These are phyloP conservation scores for Numida meleagris DNA, from an alignment of 2,113 vertebrate genomes.

Conservation along the genomic window DNA sequence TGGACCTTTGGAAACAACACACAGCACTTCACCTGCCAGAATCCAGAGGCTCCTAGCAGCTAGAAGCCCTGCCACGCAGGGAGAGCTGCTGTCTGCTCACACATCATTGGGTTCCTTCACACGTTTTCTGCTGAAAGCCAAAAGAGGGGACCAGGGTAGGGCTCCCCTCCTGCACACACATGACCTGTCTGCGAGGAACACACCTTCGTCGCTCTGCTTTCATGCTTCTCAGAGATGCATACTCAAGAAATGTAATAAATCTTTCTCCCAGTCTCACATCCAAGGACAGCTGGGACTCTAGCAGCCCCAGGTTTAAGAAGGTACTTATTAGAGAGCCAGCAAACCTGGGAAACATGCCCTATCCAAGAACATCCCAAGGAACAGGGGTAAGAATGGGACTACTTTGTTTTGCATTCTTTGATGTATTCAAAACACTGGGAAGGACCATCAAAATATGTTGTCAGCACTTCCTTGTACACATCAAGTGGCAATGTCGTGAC, in stretches of 20 bases:
- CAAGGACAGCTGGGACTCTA: not conserved
- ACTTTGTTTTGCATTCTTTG: not conserved
- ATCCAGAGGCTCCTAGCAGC: too few species aligned
- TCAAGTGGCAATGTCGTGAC: fast-evolving
- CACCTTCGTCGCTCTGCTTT: too few species aligned
- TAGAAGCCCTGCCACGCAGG: not conserved
- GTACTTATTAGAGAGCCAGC: not conserved
- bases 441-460: not conserved
- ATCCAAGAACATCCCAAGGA: not conserved
- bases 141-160: too few species aligned
- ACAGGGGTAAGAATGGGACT: not conserved
- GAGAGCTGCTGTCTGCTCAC: not conserved
- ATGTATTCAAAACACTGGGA: not conserved
- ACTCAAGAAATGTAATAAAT: not conserved
- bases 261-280: not conserved
- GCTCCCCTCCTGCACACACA: too few species aligned
- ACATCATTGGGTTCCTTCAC: not conserved
- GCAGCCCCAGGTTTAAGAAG: not conserved
- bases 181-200: too few species aligned
- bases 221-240: not conserved
- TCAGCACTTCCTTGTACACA: fast-evolving
- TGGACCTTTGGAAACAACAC: fast-evolving
- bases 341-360: not conserved
- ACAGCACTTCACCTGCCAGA: too few species aligned
- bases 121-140: too few species aligned